Conservation (phyloP, 2,797 vertebrate genomes). For the Darevskia mixta region DNA sequence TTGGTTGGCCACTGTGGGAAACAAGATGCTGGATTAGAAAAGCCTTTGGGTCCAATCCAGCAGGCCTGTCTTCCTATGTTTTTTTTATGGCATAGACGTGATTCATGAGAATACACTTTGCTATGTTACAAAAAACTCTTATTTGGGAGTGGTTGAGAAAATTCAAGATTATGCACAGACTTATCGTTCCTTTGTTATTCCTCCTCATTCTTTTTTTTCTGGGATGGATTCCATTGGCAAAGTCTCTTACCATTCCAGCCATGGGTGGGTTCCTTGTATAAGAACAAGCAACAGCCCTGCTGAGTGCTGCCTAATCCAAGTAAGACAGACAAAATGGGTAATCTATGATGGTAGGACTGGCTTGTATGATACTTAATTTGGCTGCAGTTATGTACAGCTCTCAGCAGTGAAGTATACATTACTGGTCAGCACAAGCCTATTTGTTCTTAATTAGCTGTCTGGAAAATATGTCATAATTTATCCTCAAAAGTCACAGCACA, state of each 20-base stretch:
- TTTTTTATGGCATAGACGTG: not conserved
- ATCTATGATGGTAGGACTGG: not conserved
- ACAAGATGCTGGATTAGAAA: not conserved
- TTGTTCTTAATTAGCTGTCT: conserved; percentile 65
- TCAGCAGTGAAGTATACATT: conserved; percentile 38
- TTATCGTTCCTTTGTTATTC: not conserved
- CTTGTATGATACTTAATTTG: conserved; percentile 7
- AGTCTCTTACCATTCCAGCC: conserved; percentile 9
- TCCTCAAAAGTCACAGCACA: conserved; percentile 55
- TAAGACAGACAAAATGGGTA: not conserved
- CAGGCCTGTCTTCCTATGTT: too few species aligned
- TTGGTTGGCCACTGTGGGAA: not conserved
- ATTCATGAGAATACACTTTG: not conserved
- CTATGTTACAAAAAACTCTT: not conserved
- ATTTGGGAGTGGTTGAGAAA: not conserved
- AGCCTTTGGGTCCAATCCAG: too few species aligned
- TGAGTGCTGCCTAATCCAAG: conserved; percentile 9
- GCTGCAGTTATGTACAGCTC: rapidly evolving
- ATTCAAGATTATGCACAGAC: conserved; percentile 3
- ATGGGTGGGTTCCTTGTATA: conserved; percentile 33
- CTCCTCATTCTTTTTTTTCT: not conserved
- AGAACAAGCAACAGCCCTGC: not conserved
- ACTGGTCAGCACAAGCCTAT: conserved; percentile 21
- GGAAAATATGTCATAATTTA: conserved; percentile 44
- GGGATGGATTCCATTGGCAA: conserved; percentile 49